phyloP scores from a whole-genome alignment of 2,113 vertebrate genomes.

The Hippocampus abdominalis region DNA sequence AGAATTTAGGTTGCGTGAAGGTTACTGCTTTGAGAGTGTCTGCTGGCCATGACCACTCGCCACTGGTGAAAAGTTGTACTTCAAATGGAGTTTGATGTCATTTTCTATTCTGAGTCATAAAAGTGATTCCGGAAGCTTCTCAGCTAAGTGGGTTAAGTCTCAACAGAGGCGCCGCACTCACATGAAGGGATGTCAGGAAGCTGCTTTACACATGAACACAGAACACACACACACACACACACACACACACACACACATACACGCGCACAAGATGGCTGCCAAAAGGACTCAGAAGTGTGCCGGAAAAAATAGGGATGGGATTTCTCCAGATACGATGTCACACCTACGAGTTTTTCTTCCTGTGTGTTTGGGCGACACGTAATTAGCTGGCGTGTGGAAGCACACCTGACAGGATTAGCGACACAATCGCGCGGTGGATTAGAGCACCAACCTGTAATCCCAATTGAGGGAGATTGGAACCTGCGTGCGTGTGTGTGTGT shows the following conservation, averaged over 20 bases:
- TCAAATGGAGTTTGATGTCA: conserved; percentile 9
- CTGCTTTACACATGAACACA: conserved; percentile 26
- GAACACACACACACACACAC: background rate
- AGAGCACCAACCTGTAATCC: conserved; percentile 69
- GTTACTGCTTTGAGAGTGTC: too few species aligned
- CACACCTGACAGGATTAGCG: conserved; percentile 67
- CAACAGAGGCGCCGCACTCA: conserved; percentile 43
- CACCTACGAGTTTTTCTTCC: background rate
- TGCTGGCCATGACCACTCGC: background rate
- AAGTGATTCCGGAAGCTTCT: conserved; percentile 58
- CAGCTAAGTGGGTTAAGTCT: conserved; percentile 51
- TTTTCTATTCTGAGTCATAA: conserved; percentile 8
- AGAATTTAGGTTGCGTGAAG: too few species aligned
- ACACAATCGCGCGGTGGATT: conserved; percentile 60
- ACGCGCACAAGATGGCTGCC: conserved; percentile 4
- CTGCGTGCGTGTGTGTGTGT: background rate
- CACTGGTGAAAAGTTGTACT: conserved; percentile 3
- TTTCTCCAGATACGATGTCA: background rate
- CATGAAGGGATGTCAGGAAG: conserved; percentile 51
- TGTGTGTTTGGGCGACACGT: conserved; percentile 58
- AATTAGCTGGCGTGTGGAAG: conserved; percentile 72
- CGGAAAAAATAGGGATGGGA: background rate
- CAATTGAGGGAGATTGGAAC: conserved; percentile 62
- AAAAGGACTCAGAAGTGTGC: background rate
- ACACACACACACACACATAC: conserved; percentile 15